A percentile compares a stretch with the other conserved stretches of the same genome.
Conservation (phyloP, 2,113 vertebrate species). For the Muntiacus muntjak region DNA sequence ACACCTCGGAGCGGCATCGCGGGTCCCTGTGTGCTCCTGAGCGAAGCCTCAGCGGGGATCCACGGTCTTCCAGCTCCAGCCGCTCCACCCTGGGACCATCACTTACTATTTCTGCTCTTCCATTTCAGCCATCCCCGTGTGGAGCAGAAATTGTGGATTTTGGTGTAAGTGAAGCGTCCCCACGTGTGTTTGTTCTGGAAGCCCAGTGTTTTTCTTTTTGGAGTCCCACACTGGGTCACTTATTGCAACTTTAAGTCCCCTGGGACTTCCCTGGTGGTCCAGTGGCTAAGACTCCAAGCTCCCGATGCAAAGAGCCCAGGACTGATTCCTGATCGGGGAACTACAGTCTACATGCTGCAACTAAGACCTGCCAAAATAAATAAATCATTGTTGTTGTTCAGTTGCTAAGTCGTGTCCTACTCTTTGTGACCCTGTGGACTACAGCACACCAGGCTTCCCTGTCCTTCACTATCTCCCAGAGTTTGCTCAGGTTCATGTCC, state of each 20-base stretch:
- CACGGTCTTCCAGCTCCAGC: background rate
- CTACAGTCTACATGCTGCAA: fast-evolving
- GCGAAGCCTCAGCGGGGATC: fast-evolving
- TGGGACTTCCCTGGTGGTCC: background rate
- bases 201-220: background rate
- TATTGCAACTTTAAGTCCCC: background rate
- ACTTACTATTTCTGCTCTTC: background rate
- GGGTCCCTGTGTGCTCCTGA: background rate
- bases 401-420: background rate
- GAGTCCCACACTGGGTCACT: background rate
- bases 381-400: fast-evolving
- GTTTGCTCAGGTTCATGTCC: background rate
- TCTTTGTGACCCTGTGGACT: background rate
- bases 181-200: background rate
- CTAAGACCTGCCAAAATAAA: background rate
- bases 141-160: background rate
- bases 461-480: background rate
- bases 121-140: too few species aligned
- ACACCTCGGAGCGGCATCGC: fast-evolving
- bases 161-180: background rate
- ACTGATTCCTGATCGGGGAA: fast-evolving
- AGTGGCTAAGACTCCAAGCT: background rate
- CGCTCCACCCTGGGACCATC: too few species aligned
- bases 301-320: background rate
- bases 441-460: fast-evolving